phyloP scores from a whole-genome alignment of 2,888 invertebrate species.

The Podotricha telesiphe region DNA sequence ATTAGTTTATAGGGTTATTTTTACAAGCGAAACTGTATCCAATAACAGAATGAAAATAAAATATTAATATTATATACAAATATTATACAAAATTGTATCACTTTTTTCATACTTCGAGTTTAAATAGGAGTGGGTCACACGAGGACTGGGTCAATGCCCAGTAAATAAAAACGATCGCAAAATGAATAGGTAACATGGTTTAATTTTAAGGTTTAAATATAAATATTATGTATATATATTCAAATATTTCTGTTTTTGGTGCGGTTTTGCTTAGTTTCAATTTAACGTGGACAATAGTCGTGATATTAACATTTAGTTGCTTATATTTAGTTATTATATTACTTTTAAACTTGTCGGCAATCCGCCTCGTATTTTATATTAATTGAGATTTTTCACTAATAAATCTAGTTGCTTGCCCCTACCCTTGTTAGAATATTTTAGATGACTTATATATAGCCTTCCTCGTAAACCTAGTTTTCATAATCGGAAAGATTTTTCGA shows the following conservation, averaged over 20 bases:
- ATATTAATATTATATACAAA: background rate
- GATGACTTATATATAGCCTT: no score
- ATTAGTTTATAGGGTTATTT: conserved; percentile 61
- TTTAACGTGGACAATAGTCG: conserved; percentile 49
- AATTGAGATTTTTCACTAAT: conserved; percentile 3
- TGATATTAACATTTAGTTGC: conserved; percentile 44
- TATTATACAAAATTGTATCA: no score
- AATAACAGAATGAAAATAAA: conserved; percentile 12
- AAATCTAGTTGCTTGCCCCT: conserved; percentile 8
- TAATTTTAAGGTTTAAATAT: no score
- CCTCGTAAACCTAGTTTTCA: no score
- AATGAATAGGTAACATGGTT: no score
- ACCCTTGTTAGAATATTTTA: background rate
- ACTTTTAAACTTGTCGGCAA: conserved; percentile 56
- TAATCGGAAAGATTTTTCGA: no score
- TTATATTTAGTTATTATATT: conserved; percentile 42
- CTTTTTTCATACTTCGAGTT: no score
- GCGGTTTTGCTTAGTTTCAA: conserved; percentile 22
- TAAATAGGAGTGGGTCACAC: no score
- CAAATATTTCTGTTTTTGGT: conserved; percentile 10
- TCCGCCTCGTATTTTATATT: conserved; percentile 56
- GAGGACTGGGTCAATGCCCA: no score
- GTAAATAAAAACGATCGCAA: no score
- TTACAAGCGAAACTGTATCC: conserved; percentile 36
- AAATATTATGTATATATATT: background rate